Evolutionary conservation across 2,888 invertebrate genomes (phyloP), one percentile per base, ranked within the genome.

Genomic region (Agapostemon virescens): DNA sequence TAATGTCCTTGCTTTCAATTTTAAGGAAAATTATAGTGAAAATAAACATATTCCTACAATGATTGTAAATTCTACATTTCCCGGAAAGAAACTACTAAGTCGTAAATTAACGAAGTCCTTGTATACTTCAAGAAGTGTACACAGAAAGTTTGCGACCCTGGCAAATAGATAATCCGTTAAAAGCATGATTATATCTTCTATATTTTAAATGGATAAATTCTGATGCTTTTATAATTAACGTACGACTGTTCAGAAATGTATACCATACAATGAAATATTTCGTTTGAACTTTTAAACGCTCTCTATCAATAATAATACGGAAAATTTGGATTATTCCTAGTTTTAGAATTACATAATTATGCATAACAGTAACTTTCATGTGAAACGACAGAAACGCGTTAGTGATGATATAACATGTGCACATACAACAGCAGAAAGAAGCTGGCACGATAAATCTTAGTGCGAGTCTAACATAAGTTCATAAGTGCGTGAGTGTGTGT

Each of bases 381-480:
- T 20, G 17, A 20, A 58, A 33, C 58, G 30, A 9, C 58, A 17
- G 1, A 7, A 58, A 20, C 58, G 3, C 17, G 17, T 58, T 58
- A 9, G 30, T 6, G 7, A 33, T 58, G 20, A 58, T 3, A 30
- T 30, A 58, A 58, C 30, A 33, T 20, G 7, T 30, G 17, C 20
- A 17, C 2, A 30, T 3, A 20, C 9, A 30, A 9, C 20, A 20
- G 30, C 30, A 33, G 17, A 58, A 58, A 58, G 20, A 20, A 15
- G 30, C 26, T 30, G 58, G 17, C 30, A 30, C 30, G 58, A 20
- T 58, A 17, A 58, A 30, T 58, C 30, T 17, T 20, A 20, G 30
- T 30, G 30, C 17, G 58, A 58, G 58, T 58, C 58, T 58, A 58
- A 17, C 20, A 7, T 58, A 26, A 58, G 58, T 58, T 58, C 58